phyloP scores from a whole-genome alignment of 2,797 vertebrate species.

The Okamejei kenojei region DNA sequence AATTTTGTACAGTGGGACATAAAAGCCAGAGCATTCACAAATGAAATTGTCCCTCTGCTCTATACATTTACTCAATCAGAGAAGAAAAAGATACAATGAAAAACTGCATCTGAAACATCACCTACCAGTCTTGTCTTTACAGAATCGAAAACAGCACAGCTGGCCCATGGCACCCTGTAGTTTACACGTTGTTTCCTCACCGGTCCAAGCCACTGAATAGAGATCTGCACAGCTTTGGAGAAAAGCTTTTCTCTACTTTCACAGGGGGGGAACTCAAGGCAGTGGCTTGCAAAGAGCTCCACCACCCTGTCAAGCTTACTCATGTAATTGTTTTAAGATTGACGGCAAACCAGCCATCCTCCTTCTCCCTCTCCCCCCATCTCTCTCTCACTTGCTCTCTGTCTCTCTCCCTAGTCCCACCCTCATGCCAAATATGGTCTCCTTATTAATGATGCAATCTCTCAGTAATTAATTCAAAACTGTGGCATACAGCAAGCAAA shows the following conservation, averaged over 20 bases:
- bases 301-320: slow-evolving; percentile 56
- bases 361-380: slow-evolving; percentile 34
- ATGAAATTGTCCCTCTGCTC: background rate
- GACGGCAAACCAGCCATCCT: slow-evolving; percentile 47
- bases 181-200: slow-evolving; percentile 45
- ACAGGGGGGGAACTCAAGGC: slow-evolving; percentile 48
- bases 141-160: slow-evolving; percentile 95
- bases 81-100: background rate
- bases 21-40: background rate
- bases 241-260: slow-evolving; percentile 55
- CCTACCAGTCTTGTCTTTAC: slow-evolving; percentile 93
- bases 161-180: slow-evolving; percentile 76
- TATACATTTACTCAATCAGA: background rate
- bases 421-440: slow-evolving; percentile 34
- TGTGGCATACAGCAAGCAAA: slow-evolving; percentile 7
- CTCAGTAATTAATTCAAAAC: slow-evolving; percentile 32
- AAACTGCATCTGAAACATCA: slow-evolving; percentile 45
- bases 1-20: background rate
- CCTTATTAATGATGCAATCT: slow-evolving; percentile 35
- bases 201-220: slow-evolving; percentile 43
- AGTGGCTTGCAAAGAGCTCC: slow-evolving; percentile 52
- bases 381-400: slow-evolving; percentile 37
- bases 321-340: slow-evolving; percentile 56
- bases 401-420: slow-evolving; percentile 13
- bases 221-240: slow-evolving; percentile 45